Conservation (phyloP, 1,140 invertebrate genomes). For the Euglossa dilemma region DNA sequence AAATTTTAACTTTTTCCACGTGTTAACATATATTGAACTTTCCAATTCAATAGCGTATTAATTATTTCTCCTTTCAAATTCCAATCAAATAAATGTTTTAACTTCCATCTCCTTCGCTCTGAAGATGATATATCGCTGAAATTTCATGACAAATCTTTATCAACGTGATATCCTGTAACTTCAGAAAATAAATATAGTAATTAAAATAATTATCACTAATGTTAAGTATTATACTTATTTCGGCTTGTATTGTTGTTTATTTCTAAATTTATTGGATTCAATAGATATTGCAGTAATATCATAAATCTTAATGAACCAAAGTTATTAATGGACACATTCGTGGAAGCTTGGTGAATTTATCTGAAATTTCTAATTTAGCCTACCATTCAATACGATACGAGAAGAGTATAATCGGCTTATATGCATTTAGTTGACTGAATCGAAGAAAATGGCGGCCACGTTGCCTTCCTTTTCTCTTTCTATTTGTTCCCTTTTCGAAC, state of each 20-base stretch:
- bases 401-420: constrained; percentile 62
- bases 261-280: neutral
- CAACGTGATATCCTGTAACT: no score
- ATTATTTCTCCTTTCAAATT: no score
- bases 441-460: constrained; percentile 25
- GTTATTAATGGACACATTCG: neutral
- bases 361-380: constrained; percentile 30
- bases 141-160: no score
- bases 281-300: neutral
- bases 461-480: neutral
- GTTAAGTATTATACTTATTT: no score
- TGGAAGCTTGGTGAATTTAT: neutral
- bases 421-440: constrained; percentile 30
- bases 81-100: no score
- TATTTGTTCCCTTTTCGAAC: neutral
- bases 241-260: neutral
- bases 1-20: constrained; percentile 37
- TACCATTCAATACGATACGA: constrained; percentile 30
- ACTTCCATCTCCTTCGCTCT: no score
- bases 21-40: no score
- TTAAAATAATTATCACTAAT: neutral
- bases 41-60: no score
- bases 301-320: neutral
- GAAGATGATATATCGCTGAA: no score
- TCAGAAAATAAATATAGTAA: no score